phyloP scores from a whole-genome alignment of 35 echinoderm and acorn worm genomes.

The Anneissia japonica region DNA sequence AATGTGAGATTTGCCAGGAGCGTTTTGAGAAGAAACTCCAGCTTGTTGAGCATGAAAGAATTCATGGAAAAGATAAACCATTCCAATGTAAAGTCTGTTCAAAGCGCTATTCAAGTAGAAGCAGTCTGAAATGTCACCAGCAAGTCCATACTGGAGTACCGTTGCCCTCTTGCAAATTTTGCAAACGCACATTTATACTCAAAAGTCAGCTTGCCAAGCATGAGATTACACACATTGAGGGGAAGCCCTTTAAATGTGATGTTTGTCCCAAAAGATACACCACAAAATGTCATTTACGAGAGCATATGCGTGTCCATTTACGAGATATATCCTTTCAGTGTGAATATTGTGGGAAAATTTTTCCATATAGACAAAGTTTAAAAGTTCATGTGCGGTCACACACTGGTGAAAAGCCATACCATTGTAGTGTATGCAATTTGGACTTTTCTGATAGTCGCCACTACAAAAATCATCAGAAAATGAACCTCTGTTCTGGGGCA shows the following conservation, averaged over 20 bases:
- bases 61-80: background rate
- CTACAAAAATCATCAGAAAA: background rate
- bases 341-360: slow-evolving; percentile 5
- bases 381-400: background rate
- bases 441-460: background rate
- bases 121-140: slow-evolving; percentile 7
- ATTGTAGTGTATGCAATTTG: background rate
- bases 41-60: background rate
- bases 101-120: background rate
- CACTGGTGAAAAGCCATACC: slow-evolving; percentile 6
- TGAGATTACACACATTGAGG: background rate
- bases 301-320: slow-evolving; percentile 10
- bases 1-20: background rate
- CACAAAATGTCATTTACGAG: background rate
- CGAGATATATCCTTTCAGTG: background rate
- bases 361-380: background rate
- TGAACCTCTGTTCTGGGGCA: background rate
- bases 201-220: background rate
- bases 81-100: slow-evolving; percentile 12
- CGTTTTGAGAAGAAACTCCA: background rate
- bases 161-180: background rate
- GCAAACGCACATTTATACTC: background rate
- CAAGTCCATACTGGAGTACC: background rate
- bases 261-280: background rate
- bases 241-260: slow-evolving; percentile 11